Evolutionary conservation across 2,888 invertebrate species (phyloP), one percentile per base, ranked within the genome.

Genomic region (Schizotus pectinicornis): DNA sequence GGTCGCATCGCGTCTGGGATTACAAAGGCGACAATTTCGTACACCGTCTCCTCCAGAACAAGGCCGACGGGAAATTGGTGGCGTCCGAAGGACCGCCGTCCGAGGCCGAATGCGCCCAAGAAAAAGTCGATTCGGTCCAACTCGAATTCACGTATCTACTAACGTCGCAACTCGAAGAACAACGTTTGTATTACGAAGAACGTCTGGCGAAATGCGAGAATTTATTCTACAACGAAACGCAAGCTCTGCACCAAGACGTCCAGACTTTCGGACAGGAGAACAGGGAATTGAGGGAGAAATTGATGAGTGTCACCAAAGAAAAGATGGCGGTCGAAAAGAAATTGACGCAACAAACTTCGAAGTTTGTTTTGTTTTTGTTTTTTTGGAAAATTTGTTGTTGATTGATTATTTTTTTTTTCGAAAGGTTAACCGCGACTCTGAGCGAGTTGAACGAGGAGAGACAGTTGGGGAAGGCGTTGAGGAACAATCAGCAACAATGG

Each of bases 11-110:
- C 47, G 99, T 99, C 0, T 99, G 99, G 99, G 99, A 99, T 77
- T 99, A 99, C 78, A 97, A 97, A 48, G 98, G 98, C 67, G 96
- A 97, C 80, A 95, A 94, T 79, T 97, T 95, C 81, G 96, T 96
- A 6, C 97, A 97, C 81, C 88, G 99, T 8, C 82, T 99, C 35
- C 88, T 99, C 13, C 98, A 98, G 81, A 98, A 95, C 80, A 97
- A 98, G 81, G 88, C 89, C 8, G 98, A 98, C 81, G 98, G 98
- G 13, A 98, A 98, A 80, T 83, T 98, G 72, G 97, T 99, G 8
- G 89, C 92, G 8, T 84, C 88, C 0, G 87, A 87, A 52, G 88
- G 89, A 0, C 87, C 86, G 1, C 83, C 84, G 14, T 83, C 84
- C 43, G 86, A 85, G 65, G 83, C 83, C 41, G 83, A 83, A 62